These are phyloP conservation scores for Platysteira castanea DNA, from an alignment of 2,113 vertebrate genomes.

Conservation along the genomic window DNA sequence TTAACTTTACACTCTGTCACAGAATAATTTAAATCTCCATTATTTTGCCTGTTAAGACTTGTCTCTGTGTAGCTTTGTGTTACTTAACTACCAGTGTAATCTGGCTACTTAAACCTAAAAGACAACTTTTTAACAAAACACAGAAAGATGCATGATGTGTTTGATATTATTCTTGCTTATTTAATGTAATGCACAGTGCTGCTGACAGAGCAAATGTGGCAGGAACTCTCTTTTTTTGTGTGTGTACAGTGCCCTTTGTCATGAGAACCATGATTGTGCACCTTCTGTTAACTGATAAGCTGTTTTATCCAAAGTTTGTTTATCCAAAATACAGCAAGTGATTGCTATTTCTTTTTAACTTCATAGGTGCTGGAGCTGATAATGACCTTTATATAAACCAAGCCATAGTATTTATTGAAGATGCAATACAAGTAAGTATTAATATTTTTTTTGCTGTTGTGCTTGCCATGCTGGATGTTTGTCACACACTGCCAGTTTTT, in stretches of 20 bases:
- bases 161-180: not conserved
- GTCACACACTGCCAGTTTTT: not conserved
- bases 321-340: not conserved
- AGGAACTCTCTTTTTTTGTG: slow-evolving; percentile 38
- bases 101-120: not conserved
- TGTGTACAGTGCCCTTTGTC: slow-evolving; percentile 56
- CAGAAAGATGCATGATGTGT: not conserved
- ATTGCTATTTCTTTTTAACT: not conserved
- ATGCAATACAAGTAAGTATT: slow-evolving; percentile 85
- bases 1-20: not conserved
- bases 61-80: not conserved
- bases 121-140: not conserved
- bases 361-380: not conserved
- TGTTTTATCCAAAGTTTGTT: not conserved
- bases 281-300: not conserved
- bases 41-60: not conserved
- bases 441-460: not conserved
- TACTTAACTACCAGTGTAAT: not conserved
- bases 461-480: not conserved
- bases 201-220: not conserved
- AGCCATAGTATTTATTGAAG: slow-evolving; percentile 91
- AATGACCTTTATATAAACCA: slow-evolving; percentile 81
- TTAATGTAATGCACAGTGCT: not conserved
- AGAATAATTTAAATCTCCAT: not conserved
- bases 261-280: slow-evolving; percentile 71